Evolutionary conservation across 1,140 invertebrate genomes (phyloP).

Genomic region (Cherax destructor): DNA sequence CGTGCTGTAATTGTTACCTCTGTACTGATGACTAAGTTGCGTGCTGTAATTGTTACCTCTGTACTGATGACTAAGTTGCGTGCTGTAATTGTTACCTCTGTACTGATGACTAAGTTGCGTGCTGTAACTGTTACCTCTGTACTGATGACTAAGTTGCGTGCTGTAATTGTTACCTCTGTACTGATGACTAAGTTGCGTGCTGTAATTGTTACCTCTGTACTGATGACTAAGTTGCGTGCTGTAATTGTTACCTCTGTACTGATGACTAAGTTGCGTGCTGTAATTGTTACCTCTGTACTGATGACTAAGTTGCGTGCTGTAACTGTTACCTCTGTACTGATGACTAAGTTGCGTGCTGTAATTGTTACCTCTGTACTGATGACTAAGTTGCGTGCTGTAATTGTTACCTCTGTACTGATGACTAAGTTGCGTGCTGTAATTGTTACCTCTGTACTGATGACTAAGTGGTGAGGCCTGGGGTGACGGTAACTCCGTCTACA

Average conservation of each 20-base stretch:
- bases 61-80: constrained; percentile 2
- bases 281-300: constrained; percentile 5
- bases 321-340: constrained; percentile 7
- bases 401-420: constrained; percentile 9
- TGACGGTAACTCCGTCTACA: no score
- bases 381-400: neutral
- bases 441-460: constrained; percentile 5
- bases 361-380: constrained; percentile 12
- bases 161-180: neutral
- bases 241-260: neutral
- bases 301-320: neutral
- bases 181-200: neutral
- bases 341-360: neutral
- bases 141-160: neutral
- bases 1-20: neutral
- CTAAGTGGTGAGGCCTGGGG: no score
- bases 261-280: neutral
- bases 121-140: neutral
- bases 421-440: neutral
- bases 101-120: neutral
- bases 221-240: neutral
- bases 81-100: neutral
- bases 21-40: constrained; percentile 7
- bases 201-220: neutral
- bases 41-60: neutral